These are phyloP conservation scores for Desmodus rotundus DNA, from an alignment of 2,113 vertebrate species.

Conservation along the genomic window DNA sequence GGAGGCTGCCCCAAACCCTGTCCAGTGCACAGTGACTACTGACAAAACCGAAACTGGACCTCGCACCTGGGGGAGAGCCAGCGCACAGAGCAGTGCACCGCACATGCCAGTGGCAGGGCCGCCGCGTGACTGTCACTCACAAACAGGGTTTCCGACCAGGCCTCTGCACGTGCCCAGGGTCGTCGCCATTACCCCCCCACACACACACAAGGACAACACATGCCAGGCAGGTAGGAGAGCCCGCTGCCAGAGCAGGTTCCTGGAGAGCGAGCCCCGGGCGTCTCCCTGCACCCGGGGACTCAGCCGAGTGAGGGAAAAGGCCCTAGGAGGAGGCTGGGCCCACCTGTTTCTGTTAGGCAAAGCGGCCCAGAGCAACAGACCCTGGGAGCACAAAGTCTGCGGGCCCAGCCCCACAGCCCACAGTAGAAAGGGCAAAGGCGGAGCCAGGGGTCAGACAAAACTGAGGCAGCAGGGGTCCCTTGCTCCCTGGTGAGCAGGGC, in stretches of 20 bases:
- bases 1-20: not conserved
- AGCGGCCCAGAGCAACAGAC: no score
- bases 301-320: no score
- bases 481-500: not conserved
- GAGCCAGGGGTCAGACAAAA: not conserved
- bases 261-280: not conserved
- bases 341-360: not conserved
- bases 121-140: no score
- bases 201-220: not conserved
- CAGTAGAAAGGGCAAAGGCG: not conserved
- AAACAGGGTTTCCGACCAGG: no score
- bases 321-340: not conserved
- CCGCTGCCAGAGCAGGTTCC: not conserved
- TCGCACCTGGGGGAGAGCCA: no score
- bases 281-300: not conserved
- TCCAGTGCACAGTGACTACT: not conserved
- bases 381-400: fast-evolving
- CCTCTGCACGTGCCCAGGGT: fast-evolving
- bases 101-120: no score
- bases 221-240: fast-evolving
- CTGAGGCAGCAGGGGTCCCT: no score
- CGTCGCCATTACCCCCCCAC: not conserved
- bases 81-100: no score
- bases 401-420: not conserved
- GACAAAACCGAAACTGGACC: not conserved